Base-by-base conservation (phyloP, 2,113 vertebrate species). In the Agelaius phoeniceus region DNA sequence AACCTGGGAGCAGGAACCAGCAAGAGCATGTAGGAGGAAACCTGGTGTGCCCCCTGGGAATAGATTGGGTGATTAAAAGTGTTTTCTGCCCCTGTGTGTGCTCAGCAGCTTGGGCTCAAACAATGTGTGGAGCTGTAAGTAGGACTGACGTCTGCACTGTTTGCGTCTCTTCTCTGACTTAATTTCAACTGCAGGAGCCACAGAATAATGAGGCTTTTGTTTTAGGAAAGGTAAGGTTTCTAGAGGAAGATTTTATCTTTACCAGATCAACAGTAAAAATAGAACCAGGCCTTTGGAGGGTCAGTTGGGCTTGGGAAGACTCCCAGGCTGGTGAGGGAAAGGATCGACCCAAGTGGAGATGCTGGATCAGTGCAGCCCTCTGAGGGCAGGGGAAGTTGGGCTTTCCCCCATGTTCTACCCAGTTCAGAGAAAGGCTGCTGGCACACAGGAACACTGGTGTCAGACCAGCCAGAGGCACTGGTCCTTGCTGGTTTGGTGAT, bases 191-290 rank as follows among this genome's bases (percentile, higher is more conserved):
- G 57, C 31, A 33, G 57, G 65, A 90, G 31, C 57, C 65, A 77
- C 57, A 57, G 43, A 37, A 77, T 77, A 95, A 90, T 59, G n/a
- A 67, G 46, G 65, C 88, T 94, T 96, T 96, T 97, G 93, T 94
- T 88, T 87, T 28, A 57, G 13, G 44, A 57, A 39, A 89, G 72
- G 75, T 69, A 9, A 67, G 14, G 55, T 74, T 90, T 80, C 63
- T 63, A 51, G 48, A 68, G 65, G 84, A 69, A 96, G 95, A 94
- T 93, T 43, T 76, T 92, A 96, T 97, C 95, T 92, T 85, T 69
- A 17, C 30, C 55, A 73, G 23, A 85, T 82, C 59, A 35, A 33
- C 24, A 23, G 59, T 10, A 57, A 74, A 80, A 79, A 58, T 5
- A 41, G 57, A 79, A 37, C 7, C 55, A 59, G 65, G 61, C 21